Percentiles rank a stretch among this genome's conserved stretches.
Evolutionary conservation across 2,888 invertebrate genomes (phyloP).

Genomic region (Cristatella mucedo): DNA sequence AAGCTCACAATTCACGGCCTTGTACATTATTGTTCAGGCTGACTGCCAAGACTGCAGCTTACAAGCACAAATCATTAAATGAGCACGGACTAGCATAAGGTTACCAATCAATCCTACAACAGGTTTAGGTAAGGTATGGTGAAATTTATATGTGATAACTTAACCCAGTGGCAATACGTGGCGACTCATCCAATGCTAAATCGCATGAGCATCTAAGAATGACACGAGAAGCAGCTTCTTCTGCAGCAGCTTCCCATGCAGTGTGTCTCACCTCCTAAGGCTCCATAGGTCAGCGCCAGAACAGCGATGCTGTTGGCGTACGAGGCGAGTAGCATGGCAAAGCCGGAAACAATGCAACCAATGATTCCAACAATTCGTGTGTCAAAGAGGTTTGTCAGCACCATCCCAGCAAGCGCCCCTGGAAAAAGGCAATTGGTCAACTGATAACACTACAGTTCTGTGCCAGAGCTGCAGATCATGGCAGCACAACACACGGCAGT

Average conservation of each 20-base stretch:
- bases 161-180: background rate
- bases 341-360: background rate
- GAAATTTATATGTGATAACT: too few relatives aligned
- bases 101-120: conserved; percentile 4
- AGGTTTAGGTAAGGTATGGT: too few relatives aligned
- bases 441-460: too few relatives aligned
- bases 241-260: background rate
- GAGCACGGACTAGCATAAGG: too few relatives aligned
- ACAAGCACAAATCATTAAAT: too few relatives aligned
- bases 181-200: background rate
- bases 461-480: too few relatives aligned
- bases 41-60: too few relatives aligned
- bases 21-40: too few relatives aligned
- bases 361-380: conserved; percentile 6
- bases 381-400: conserved; percentile 4
- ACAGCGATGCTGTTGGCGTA: conserved; percentile 3
- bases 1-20: too few relatives aligned
- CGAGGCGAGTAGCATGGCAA: background rate
- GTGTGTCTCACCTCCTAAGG: conserved; percentile 3
- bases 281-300: conserved; percentile 7
- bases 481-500: too few relatives aligned
- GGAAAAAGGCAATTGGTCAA: too few relatives aligned
- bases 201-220: background rate
- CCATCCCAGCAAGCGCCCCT: conserved; percentile 7
- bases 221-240: background rate